Conservation (phyloP, 2,797 vertebrate species). For the Sebastes umbrosus region DNA sequence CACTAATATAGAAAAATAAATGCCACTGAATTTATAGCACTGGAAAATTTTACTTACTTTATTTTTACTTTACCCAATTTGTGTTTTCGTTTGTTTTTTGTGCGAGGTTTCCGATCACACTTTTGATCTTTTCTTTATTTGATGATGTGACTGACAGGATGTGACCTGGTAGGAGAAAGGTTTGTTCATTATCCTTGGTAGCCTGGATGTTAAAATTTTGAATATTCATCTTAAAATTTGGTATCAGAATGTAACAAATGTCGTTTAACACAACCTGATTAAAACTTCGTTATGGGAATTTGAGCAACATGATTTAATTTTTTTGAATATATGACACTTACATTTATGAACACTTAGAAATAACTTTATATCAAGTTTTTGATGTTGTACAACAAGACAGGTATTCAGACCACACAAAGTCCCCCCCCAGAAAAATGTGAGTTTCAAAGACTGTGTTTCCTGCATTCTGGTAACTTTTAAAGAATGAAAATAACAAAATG, state of each 20-base stretch:
- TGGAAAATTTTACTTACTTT: not conserved
- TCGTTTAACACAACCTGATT: not conserved
- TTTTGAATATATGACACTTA: not conserved
- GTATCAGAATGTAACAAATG: not conserved
- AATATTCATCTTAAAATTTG: not conserved
- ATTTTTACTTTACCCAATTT: not conserved
- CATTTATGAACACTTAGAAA: not conserved
- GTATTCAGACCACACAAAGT: not conserved
- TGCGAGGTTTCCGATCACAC: not conserved
- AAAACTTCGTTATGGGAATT: too few species aligned
- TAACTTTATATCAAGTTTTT: not conserved
- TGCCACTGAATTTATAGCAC: not conserved
- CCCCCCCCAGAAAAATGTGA: fast-evolving
- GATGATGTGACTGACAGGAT: not conserved
- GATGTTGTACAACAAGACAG: not conserved
- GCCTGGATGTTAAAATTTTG: not conserved
- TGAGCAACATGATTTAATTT: not conserved
- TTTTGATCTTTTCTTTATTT: not conserved
- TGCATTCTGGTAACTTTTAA: too few species aligned
- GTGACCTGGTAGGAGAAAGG: not conserved
- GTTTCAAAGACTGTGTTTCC: too few species aligned
- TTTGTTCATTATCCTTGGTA: not conserved
- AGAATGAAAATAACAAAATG: too few species aligned
- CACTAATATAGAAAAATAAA: not conserved
- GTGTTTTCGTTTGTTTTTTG: too few species aligned